These are phyloP conservation scores for Lithophane ornitopus DNA, from an alignment of 2,888 invertebrate species.

Conservation along the genomic window DNA sequence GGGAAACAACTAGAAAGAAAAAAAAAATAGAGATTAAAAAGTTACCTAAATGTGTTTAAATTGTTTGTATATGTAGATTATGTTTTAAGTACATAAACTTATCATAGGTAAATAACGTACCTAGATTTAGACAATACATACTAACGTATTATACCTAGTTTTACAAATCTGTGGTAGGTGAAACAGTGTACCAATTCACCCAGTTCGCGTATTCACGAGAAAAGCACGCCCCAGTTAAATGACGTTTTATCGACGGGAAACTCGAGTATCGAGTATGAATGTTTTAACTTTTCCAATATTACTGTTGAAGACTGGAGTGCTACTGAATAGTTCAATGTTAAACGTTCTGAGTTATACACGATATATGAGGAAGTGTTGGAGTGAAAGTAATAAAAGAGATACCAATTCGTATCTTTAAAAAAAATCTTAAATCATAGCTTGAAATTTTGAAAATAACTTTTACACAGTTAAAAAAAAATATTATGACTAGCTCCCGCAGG, in stretches of 20 bases:
- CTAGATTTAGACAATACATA: too few relatives aligned
- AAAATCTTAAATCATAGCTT: too few relatives aligned
- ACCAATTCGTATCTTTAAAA: not conserved
- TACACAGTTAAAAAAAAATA: not conserved
- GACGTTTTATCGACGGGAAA: conserved; percentile 26
- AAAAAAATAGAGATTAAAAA: too few relatives aligned
- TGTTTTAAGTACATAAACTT: too few relatives aligned
- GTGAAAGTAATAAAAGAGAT: not conserved
- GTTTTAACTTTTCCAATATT: conserved; percentile 59
- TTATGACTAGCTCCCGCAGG: too few relatives aligned
- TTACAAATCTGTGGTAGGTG: conserved; percentile 5
- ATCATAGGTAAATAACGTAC: too few relatives aligned
- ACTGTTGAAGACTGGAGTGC: conserved; percentile 19
- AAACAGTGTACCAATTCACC: not conserved
- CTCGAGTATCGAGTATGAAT: conserved; percentile 31
- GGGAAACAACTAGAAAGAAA: too few relatives aligned
- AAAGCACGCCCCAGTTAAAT: conserved; percentile 32
- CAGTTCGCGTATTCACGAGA: not conserved
- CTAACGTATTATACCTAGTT: too few relatives aligned
- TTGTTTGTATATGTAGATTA: too few relatives aligned
- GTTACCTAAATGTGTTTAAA: too few relatives aligned
- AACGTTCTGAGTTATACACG: not conserved
- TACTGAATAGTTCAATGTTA: conserved; percentile 11
- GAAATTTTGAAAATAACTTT: not conserved
- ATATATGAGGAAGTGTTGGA: not conserved